phyloP scores from a whole-genome alignment of 2,888 invertebrate genomes.

The Melieria omissa region DNA sequence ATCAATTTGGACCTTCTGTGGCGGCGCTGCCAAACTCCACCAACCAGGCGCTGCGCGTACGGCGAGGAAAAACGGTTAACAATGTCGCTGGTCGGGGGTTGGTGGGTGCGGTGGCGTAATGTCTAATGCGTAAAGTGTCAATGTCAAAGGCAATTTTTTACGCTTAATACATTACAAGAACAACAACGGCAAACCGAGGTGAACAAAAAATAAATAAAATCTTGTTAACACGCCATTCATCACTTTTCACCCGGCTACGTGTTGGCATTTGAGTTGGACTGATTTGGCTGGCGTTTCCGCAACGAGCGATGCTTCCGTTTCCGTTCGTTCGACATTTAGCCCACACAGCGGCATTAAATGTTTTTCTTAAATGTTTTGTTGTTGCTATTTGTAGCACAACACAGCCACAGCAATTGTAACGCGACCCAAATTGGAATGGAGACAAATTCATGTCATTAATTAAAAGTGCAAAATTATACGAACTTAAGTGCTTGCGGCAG shows the following conservation, averaged over 20 bases:
- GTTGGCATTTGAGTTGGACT: conserved; percentile 43
- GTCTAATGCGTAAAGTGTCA: conserved; percentile 54
- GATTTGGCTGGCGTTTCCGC: conserved; percentile 17
- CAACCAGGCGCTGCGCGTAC: background rate
- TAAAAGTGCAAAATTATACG: conserved; percentile 52
- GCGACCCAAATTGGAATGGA: conserved; percentile 48
- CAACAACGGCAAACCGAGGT: conserved; percentile 33
- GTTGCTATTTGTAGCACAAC: conserved; percentile 18
- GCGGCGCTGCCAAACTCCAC: conserved; percentile 17
- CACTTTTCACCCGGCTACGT: conserved; percentile 52
- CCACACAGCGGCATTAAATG: conserved; percentile 8
- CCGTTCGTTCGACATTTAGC: background rate
- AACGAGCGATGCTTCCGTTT: conserved; percentile 19
- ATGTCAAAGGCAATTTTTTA: conserved; percentile 63
- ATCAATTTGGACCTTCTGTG: conserved; percentile 53
- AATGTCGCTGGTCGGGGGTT: background rate
- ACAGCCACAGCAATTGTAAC: conserved; percentile 36
- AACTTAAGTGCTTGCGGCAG: conserved; percentile 35
- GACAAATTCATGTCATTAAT: conserved; percentile 64
- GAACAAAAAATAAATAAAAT: conserved; percentile 59
- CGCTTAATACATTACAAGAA: conserved; percentile 53
- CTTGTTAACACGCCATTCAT: conserved; percentile 67
- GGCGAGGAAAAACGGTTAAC: conserved; percentile 23
- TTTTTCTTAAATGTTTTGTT: conserved; percentile 31
- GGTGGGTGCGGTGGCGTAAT: no score